A percentile compares a stretch with the other conserved stretches of the same genome.
These are phyloP conservation scores for Entomobrya proxima DNA, from an alignment of 2,888 invertebrate species.

Conservation along the genomic window DNA sequence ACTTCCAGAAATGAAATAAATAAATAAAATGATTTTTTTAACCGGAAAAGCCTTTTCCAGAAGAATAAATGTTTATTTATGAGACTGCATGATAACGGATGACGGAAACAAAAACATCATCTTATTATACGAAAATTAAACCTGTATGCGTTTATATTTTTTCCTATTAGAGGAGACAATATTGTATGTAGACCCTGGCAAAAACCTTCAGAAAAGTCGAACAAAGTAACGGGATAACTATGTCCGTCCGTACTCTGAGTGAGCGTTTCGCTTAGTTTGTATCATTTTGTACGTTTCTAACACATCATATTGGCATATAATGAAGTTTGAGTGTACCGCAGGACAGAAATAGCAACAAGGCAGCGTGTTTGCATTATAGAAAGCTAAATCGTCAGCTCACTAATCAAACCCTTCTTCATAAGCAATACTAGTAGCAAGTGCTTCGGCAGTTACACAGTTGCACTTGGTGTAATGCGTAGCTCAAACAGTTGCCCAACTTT, in stretches of 20 bases:
- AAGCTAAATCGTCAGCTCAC: constrained; percentile 2
- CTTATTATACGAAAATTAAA: too few species aligned
- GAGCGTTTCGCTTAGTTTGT: not conserved
- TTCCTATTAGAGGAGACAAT: not conserved
- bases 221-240: constrained; percentile 15
- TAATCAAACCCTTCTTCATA: constrained; percentile 3
- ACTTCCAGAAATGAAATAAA: too few species aligned
- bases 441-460: not conserved
- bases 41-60: too few species aligned
- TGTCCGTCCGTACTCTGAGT: too few species aligned
- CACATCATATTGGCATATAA: not conserved
- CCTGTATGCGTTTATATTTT: too few species aligned
- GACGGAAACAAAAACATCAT: too few species aligned
- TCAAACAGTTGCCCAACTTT: constrained; percentile 6
- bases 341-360: constrained; percentile 46
- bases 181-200: not conserved
- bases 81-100: too few species aligned
- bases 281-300: not conserved
- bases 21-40: too few species aligned
- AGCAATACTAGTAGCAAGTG: not conserved
- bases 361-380: constrained; percentile 18
- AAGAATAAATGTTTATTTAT: too few species aligned
- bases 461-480: not conserved
- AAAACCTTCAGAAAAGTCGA: not conserved
- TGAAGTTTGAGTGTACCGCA: not conserved